Evolutionary conservation across 1,140 invertebrate genomes (phyloP).

Genomic region (Drosophila mauritiana): DNA sequence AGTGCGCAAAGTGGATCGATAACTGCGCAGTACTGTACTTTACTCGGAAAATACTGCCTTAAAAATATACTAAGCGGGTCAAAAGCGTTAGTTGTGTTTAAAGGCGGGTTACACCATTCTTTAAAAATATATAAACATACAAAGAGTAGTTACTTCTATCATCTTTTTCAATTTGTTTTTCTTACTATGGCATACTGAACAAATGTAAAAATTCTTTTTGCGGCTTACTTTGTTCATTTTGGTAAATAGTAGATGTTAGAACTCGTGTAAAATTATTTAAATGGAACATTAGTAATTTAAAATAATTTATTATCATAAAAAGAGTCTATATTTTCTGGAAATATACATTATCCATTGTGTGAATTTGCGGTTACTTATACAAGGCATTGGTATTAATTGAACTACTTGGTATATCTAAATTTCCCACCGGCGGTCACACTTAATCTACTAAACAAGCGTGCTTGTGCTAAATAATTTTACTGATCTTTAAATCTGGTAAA

Average conservation of each 20-base stretch:
- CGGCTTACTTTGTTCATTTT: no score
- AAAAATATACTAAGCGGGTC: background rate
- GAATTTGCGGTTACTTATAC: background rate
- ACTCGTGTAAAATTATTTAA: no score
- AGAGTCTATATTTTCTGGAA: no score
- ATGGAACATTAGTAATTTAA: no score
- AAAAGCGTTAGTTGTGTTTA: background rate
- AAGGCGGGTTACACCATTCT: background rate
- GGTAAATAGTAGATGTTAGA: no score
- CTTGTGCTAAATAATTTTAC: background rate
- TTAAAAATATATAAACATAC: background rate
- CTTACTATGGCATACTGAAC: no score
- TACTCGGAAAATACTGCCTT: background rate
- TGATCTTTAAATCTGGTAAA: conserved; percentile 3
- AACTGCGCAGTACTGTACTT: background rate
- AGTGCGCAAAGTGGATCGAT: conserved; percentile 3
- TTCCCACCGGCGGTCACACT: background rate
- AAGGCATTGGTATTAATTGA: background rate
- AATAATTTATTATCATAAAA: no score
- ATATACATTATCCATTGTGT: no score
- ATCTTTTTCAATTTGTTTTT: no score
- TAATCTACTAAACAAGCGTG: conserved; percentile 2
- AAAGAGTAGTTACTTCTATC: no score
- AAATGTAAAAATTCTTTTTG: no score
- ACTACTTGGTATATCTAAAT: background rate